phyloP scores from a whole-genome alignment of 64 coral and sea anemone species.

The Montipora sp. region DNA sequence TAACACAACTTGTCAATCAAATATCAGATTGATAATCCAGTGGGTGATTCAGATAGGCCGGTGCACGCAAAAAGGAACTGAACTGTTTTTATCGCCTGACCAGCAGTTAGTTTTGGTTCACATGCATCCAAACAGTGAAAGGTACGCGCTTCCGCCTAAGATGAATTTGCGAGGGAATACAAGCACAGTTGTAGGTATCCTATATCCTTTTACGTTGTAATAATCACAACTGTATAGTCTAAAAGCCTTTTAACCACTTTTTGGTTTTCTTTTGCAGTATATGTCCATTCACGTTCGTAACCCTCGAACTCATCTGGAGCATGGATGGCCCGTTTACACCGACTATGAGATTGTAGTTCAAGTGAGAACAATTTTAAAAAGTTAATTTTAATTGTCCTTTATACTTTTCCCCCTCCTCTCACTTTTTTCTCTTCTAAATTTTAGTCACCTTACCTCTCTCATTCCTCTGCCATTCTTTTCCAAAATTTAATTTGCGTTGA shows the following conservation, averaged over 20 bases:
- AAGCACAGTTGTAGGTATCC: background rate
- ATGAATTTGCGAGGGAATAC: background rate
- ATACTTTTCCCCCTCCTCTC: too few species aligned
- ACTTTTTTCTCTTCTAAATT: background rate
- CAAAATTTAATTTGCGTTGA: too few species aligned
- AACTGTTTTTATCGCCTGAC: too few species aligned
- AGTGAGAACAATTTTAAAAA: background rate
- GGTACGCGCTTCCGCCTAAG: too few species aligned
- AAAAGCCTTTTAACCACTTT: background rate
- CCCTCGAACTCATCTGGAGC: slow-evolving; percentile 33
- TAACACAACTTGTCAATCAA: background rate
- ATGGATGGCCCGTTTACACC: slow-evolving; percentile 21
- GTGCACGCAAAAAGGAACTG: too few species aligned
- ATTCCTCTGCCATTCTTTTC: background rate
- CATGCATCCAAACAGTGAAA: too few species aligned
- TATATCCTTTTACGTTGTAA: background rate
- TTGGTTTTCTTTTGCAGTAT: slow-evolving; percentile 12
- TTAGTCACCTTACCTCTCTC: background rate
- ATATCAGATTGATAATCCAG: background rate
- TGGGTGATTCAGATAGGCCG: too few species aligned
- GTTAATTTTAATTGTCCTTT: too few species aligned
- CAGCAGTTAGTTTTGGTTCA: too few species aligned
- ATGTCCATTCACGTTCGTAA: slow-evolving; percentile 38
- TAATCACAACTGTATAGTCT: too few species aligned
- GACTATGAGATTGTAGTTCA: slow-evolving; percentile 43